Evolutionary conservation across 2,113 vertebrate genomes (phyloP), one percentile per base, ranked within the genome.

Genomic region (Microtus richardsoni): DNA sequence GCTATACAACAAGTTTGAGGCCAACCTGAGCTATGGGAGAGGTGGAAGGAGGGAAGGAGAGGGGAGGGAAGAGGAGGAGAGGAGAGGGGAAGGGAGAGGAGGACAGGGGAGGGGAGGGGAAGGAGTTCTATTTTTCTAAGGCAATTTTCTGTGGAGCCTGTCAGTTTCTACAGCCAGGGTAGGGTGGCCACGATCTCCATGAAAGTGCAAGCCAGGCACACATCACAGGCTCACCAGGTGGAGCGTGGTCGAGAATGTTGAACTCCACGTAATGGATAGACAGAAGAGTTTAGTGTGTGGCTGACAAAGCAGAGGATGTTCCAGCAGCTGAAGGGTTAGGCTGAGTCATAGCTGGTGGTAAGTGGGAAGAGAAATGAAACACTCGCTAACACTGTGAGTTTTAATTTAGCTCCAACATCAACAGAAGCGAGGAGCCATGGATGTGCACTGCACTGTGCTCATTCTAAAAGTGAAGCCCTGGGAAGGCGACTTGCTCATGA

Each of bases 201-300:
- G 19, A 62, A 52, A 13, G 28, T 8, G 0, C 0, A 9, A 0
- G 2, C 5, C 2, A 7, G 21, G 11, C 6, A 26, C 19, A 0
- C 10, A 13, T 7, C 0, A 1, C 19, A 6, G 17, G 41, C 39
- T 77, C 36, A 6, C 39, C 19, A 8, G 26, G 24, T 39, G 33
- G 44, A 19, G 19, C 4, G 39, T 3, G 49, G 7, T 10, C 13
- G 0, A 4, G 47, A 21, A 33, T 13, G n/a, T 21, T 60, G 88
- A 19, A 3, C 17, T 80, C 39, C 19, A 9, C 22, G 17, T 60
- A 26, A 58, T 39, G 10, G 44, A 49, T 10, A 49, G 26, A 58
- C 39, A 44, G 52, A 41, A 24, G 49, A 47, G 39, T 21, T 9
- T 12, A 3, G 22, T 1, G 8, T 28, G 44, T 1, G 7, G 9